Percentiles rank a stretch among this genome's conserved stretches.
Evolutionary conservation across 2,888 invertebrate genomes (phyloP).

Genomic region (Danaus chrysippus): DNA sequence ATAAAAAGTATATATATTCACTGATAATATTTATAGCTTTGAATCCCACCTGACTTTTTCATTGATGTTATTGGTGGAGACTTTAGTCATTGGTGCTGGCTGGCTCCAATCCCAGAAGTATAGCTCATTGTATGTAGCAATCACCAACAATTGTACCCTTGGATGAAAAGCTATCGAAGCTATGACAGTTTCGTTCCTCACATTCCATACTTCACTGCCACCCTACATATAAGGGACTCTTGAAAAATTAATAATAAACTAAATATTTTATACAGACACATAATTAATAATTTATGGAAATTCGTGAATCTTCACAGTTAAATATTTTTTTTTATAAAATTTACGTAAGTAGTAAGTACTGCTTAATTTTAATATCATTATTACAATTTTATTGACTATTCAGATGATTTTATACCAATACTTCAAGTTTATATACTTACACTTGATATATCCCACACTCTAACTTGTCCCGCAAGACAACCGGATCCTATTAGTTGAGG

Average conservation of each 20-base stretch:
- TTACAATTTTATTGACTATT: not conserved
- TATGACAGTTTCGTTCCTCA: conserved; percentile 85
- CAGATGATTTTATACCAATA: not conserved
- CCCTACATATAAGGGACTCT: conserved; percentile 75
- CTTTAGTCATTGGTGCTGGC: conserved; percentile 85
- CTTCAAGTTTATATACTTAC: conserved; percentile 44
- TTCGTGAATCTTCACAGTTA: no score
- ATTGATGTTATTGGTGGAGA: conserved; percentile 85
- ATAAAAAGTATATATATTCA: no score
- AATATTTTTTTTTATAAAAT: no score
- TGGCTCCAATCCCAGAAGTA: conserved; percentile 95
- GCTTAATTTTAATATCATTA: not conserved
- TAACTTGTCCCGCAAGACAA: conserved; percentile 92
- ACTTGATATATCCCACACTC: conserved; percentile 88
- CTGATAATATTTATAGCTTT: no score
- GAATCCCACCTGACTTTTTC: conserved; percentile 87
- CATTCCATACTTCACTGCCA: conserved; percentile 91
- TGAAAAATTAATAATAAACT: conserved; percentile 13
- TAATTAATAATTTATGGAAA: not conserved
- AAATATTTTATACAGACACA: not conserved
- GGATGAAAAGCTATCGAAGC: conserved; percentile 94
- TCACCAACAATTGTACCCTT: conserved; percentile 87
- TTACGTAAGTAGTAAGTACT: no score
- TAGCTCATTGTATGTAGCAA: conserved; percentile 90
- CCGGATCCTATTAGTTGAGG: conserved; percentile 92